Conservation (phyloP, 1,140 invertebrate genomes). For the Drepana arcuata region DNA sequence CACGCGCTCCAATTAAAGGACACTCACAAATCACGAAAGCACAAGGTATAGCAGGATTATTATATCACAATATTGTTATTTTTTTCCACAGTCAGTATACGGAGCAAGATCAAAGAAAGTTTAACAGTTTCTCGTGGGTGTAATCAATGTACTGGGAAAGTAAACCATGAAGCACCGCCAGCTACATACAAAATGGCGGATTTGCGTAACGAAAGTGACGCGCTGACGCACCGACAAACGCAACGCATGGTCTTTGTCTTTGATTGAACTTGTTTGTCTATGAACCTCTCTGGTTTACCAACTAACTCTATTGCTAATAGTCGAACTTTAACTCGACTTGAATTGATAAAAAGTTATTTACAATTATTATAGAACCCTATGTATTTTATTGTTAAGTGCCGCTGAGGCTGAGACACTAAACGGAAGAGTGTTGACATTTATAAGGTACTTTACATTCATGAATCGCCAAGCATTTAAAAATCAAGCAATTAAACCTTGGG, state of each 20-base stretch:
- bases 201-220: slow-evolving; percentile 68
- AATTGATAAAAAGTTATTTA: too few species aligned
- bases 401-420: too few species aligned
- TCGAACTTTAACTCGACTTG: too few species aligned
- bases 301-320: too few species aligned
- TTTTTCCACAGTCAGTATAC: slow-evolving; percentile 35
- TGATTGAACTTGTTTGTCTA: too few species aligned
- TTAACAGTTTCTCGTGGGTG: slow-evolving; percentile 53
- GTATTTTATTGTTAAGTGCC: too few species aligned
- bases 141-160: slow-evolving; percentile 60
- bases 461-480: too few species aligned
- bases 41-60: slow-evolving; percentile 48
- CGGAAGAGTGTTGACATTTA: too few species aligned
- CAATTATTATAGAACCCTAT: too few species aligned
- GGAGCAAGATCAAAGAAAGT: slow-evolving; percentile 46
- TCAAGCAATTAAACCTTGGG: too few species aligned
- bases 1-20: slow-evolving; percentile 68
- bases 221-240: slow-evolving; percentile 64
- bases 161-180: slow-evolving; percentile 65
- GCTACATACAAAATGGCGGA: slow-evolving; percentile 72
- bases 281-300: too few species aligned
- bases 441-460: too few species aligned
- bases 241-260: slow-evolving; percentile 36
- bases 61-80: slow-evolving; percentile 45
- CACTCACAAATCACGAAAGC: slow-evolving; percentile 66